Base-by-base conservation (phyloP, 2,888 invertebrate genomes). In the Polyploca ridens region DNA sequence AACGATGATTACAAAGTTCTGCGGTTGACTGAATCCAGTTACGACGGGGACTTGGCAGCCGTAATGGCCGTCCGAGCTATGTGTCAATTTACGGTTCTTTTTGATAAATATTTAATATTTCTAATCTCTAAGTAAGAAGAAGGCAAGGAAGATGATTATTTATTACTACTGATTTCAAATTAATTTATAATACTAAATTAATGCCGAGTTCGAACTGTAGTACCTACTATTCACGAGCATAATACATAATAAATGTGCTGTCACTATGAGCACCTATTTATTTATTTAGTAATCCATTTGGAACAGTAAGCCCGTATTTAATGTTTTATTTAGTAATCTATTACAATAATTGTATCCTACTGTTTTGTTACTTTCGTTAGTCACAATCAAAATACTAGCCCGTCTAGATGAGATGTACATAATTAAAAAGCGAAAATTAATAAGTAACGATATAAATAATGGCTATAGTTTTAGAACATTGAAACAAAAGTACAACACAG, bases 1-100 rank as follows among this genome's bases (percentile, higher is more conserved):
- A 74, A 79, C 75, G 77, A 72, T 75, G 70, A 78, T 80, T 84
- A 81, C 76, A 66, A 75, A 72, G 74, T 75, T 73, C 69, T 75
- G 75, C 74, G 77, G 70, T 82, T 76, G 73, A 78, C 73, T 70
- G 74, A 74, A 75, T 74, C 68, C 70, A 54, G 54, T 16, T 54
- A 19, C 54, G 69, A 70, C 66, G 64, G 54, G 35, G 61, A 59
- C 54, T 57, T 58, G 54, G 62, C 57, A 64, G 66, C 64, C 63
- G 46, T 69, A 69, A 70, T 66, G 62, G 49, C 62, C 62, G 70
- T 65, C 67, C 64, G 58, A 33, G 62, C 54, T 64, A 58, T 62
- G 62, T 49, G 60, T 11, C 33, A 59, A n/a, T 38, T 3, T 13
- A n/a, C 35, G n/a, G 14, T 13, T 16, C 5, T 19, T n/a, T 5